Evolutionary conservation across 2,888 invertebrate species (phyloP).

Genomic region (Epistrophe grossulariae): DNA sequence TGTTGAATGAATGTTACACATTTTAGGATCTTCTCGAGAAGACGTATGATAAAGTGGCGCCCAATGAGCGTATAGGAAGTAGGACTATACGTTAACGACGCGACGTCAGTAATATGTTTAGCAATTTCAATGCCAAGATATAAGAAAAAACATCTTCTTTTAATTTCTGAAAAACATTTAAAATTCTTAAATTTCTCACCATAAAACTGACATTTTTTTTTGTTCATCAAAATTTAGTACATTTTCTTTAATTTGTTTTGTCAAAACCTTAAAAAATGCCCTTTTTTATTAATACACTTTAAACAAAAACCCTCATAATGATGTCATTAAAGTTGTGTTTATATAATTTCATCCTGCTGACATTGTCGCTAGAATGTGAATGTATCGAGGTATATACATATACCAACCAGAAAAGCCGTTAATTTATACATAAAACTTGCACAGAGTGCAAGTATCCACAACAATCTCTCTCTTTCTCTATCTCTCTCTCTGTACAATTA

Average conservation of each 20-base stretch:
- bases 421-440: constrained; percentile 26
- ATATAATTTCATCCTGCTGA: constrained; percentile 14
- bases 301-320: not conserved
- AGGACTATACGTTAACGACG: too few species aligned
- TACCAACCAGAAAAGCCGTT: not conserved
- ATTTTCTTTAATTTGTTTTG: not conserved
- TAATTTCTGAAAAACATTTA: too few species aligned
- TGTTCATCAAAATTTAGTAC: not conserved
- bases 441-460: constrained; percentile 13
- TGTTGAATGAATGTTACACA: too few species aligned
- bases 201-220: too few species aligned
- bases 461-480: not conserved
- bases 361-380: not conserved
- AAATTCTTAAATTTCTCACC: too few species aligned
- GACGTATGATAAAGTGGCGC: too few species aligned
- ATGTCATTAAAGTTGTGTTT: constrained; percentile 31
- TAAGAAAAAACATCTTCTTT: too few species aligned
- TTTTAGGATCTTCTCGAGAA: too few species aligned
- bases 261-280: not conserved
- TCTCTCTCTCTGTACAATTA: not conserved
- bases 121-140: too few species aligned
- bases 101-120: too few species aligned
- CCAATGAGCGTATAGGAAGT: too few species aligned
- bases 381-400: not conserved
- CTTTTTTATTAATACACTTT: not conserved